Percentiles rank a stretch among this genome's conserved stretches.
Evolutionary conservation across 2,797 vertebrate species (phyloP).

Genomic region (Eurystomus glaucurus): DNA sequence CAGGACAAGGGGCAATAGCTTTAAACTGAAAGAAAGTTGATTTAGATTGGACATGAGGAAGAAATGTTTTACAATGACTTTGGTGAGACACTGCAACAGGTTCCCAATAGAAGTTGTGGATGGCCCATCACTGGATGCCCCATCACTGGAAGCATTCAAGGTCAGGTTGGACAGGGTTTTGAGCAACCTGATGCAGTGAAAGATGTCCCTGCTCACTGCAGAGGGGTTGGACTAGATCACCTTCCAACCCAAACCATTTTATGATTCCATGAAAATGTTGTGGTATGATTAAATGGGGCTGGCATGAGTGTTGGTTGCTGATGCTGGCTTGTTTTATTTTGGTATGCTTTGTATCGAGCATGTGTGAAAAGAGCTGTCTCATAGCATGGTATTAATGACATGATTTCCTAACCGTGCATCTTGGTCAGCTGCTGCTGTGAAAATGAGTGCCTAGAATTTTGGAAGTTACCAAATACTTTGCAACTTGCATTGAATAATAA

Average conservation of each 20-base stretch:
- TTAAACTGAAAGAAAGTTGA: neutral
- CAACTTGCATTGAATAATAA: constrained; percentile 28
- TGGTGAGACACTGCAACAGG: fast-evolving
- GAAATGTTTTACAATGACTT: fast-evolving
- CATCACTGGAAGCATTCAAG: neutral
- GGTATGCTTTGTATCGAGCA: neutral
- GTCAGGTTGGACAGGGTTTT: fast-evolving
- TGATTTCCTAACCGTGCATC: neutral
- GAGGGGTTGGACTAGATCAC: fast-evolving
- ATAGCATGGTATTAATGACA: neutral
- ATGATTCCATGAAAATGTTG: neutral
- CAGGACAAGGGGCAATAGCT: fast-evolving
- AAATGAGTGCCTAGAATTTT: constrained; percentile 22
- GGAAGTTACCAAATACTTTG: constrained; percentile 27
- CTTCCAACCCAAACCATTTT: neutral
- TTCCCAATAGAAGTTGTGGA: neutral
- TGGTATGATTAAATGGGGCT: neutral
- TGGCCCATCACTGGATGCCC: neutral
- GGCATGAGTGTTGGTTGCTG: neutral
- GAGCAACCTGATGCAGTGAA: fast-evolving
- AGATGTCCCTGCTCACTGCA: neutral
- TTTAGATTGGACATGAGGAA: too few relatives aligned
- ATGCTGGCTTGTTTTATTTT: neutral
- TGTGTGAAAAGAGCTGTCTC: neutral
- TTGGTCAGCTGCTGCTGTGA: constrained; percentile 28